These are phyloP conservation scores for Netelia fuscicornis DNA, from an alignment of 2,888 invertebrate species.

Conservation along the genomic window DNA sequence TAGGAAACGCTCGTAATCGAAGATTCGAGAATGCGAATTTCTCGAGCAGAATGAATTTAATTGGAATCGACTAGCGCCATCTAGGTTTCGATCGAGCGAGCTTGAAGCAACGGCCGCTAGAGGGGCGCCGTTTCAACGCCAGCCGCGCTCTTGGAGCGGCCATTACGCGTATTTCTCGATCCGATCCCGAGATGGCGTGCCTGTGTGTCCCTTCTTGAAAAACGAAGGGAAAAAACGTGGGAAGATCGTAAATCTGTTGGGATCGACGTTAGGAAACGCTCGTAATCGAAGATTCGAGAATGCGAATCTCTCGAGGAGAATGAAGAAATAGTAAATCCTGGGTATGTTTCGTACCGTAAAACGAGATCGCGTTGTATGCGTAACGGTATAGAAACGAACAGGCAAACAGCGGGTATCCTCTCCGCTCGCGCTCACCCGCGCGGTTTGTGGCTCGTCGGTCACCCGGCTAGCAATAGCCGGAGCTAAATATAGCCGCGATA, in stretches of 20 bases:
- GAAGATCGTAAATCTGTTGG: neutral
- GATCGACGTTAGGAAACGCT: neutral
- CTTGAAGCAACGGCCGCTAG: too few species aligned
- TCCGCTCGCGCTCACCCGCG: conserved; percentile 47
- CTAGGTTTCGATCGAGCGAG: too few species aligned
- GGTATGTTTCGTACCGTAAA: conserved; percentile 9
- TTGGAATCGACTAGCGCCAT: too few species aligned
- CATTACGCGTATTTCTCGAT: too few species aligned
- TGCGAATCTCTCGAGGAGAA: neutral
- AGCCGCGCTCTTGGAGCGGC: too few species aligned
- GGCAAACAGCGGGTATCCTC: conserved; percentile 56
- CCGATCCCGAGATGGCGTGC: too few species aligned
- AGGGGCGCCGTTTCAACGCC: too few species aligned
- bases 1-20: conserved; percentile 1
- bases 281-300: neutral
- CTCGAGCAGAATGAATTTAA: neutral
- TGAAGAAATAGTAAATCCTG: neutral
- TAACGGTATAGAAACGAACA: conserved; percentile 52
- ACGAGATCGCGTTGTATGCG: conserved; percentile 37
- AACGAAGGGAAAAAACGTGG: too few species aligned
- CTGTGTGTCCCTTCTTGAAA: too few species aligned
- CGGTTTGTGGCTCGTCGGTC: conserved; percentile 75
- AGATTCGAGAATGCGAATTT: neutral
- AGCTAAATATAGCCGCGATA: conserved; percentile 83
- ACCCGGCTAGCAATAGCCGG: conserved; percentile 79